These are phyloP conservation scores for Neopelma chrysocephalum DNA, from an alignment of 2,797 vertebrate species.

Conservation along the genomic window DNA sequence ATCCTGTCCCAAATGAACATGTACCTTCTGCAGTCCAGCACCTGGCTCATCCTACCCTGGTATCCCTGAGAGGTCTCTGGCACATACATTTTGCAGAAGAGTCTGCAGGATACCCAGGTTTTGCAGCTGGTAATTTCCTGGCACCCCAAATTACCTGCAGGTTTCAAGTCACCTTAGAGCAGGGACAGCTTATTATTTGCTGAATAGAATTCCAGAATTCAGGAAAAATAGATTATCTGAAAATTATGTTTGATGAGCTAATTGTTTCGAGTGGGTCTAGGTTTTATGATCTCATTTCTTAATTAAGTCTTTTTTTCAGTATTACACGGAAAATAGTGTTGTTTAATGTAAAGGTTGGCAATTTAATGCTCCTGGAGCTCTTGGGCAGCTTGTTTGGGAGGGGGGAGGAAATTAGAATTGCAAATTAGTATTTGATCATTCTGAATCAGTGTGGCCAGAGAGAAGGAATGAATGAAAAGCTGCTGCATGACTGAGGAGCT, in stretches of 20 bases:
- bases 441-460: background rate
- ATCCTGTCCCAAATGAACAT: background rate
- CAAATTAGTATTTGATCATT: conserved; percentile 33
- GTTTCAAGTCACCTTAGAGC: background rate
- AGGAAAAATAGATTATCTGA: background rate
- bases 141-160: background rate
- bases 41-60: background rate
- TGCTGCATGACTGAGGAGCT: background rate
- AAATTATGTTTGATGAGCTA: background rate
- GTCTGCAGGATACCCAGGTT: background rate
- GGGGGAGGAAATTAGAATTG: background rate
- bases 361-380: background rate
- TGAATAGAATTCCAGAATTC: background rate
- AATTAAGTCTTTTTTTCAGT: background rate
- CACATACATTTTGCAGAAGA: background rate
- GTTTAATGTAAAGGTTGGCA: background rate
- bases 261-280: background rate
- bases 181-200: background rate
- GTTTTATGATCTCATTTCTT: background rate
- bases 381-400: background rate
- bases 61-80: background rate
- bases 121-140: background rate
- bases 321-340: rapidly evolving
- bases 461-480: conserved; percentile 10
- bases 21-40: background rate